These are phyloP conservation scores for Lampris incognitus DNA, from an alignment of 2,113 vertebrate genomes.

Conservation along the genomic window DNA sequence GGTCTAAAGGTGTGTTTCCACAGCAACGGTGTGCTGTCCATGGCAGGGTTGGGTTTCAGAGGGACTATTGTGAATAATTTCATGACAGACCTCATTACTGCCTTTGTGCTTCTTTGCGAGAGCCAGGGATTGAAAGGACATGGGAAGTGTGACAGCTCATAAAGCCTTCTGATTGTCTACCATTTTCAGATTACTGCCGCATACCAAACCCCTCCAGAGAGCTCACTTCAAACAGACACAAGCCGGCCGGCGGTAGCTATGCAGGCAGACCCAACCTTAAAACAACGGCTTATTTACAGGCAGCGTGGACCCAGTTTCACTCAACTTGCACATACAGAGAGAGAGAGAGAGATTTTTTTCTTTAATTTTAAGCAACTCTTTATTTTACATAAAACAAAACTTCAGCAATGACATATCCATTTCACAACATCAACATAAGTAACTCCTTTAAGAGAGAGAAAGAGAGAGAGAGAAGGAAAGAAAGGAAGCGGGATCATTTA, in stretches of 20 bases:
- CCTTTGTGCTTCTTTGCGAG: conserved; percentile 41
- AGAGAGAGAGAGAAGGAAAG: background rate
- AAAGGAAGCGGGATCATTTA: background rate
- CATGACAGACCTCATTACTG: conserved; percentile 71
- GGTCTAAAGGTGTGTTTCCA: conserved; percentile 60
- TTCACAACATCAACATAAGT: too few relatives aligned
- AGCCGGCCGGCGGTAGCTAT: conserved; percentile 18
- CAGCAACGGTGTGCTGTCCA: conserved; percentile 46
- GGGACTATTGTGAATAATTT: conserved; percentile 66
- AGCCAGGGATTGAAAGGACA: conserved; percentile 19
- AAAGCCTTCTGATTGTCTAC: conserved; percentile 41
- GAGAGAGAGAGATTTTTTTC: too few relatives aligned
- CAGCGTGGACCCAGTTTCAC: background rate
- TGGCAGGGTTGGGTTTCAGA: conserved; percentile 30
- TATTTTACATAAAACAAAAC: too few relatives aligned
- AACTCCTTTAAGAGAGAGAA: too few relatives aligned
- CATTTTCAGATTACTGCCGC: conserved; percentile 37
- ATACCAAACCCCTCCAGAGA: conserved; percentile 13
- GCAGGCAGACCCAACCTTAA: conserved; percentile 32
- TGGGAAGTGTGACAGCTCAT: conserved; percentile 20
- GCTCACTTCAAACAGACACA: conserved; percentile 13
- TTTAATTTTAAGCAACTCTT: too few relatives aligned
- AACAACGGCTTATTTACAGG: conserved; percentile 7
- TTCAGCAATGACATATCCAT: too few relatives aligned
- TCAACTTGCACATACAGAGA: background rate